Evolutionary conservation across 2,113 vertebrate genomes (phyloP).

Genomic region (Trogon melanurus): DNA sequence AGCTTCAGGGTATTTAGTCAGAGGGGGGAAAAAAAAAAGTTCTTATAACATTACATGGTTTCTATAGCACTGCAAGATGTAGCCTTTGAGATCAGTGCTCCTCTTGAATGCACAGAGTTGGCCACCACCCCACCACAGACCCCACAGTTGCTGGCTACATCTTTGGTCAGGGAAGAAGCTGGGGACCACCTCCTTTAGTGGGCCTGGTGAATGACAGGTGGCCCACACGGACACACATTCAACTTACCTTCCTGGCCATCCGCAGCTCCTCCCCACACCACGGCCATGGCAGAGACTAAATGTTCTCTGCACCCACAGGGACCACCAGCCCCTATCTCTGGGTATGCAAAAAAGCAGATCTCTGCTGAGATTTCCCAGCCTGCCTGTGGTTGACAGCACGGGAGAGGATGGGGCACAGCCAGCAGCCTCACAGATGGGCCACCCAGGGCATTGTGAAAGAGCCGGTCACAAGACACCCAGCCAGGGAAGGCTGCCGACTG

Average conservation of each 20-base stretch:
- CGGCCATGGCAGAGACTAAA: conserved; percentile 13
- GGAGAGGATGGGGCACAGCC: not conserved
- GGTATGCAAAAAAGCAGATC: not conserved
- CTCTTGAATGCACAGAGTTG: not conserved
- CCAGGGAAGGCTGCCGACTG: not conserved
- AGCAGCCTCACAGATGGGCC: not conserved
- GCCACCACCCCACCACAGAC: not conserved
- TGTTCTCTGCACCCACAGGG: not conserved
- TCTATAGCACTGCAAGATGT: not conserved
- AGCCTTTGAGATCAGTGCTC: not conserved
- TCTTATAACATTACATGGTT: not conserved
- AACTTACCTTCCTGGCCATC: not conserved
- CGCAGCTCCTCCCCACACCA: not conserved
- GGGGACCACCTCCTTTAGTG: not conserved
- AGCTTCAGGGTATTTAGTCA: not conserved
- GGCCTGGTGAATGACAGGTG: not conserved
- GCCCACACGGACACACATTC: not conserved
- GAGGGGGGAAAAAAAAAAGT: not conserved
- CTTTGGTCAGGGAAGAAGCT: not conserved
- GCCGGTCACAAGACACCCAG: not conserved
- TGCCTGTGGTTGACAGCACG: not conserved
- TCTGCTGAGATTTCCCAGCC: conserved; percentile 20
- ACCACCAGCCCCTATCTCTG: not conserved
- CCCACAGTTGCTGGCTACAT: not conserved
- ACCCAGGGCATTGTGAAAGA: conserved; percentile 50